These are phyloP conservation scores for Chelonia mydas DNA, from an alignment of 2,797 vertebrate species.

Conservation along the genomic window DNA sequence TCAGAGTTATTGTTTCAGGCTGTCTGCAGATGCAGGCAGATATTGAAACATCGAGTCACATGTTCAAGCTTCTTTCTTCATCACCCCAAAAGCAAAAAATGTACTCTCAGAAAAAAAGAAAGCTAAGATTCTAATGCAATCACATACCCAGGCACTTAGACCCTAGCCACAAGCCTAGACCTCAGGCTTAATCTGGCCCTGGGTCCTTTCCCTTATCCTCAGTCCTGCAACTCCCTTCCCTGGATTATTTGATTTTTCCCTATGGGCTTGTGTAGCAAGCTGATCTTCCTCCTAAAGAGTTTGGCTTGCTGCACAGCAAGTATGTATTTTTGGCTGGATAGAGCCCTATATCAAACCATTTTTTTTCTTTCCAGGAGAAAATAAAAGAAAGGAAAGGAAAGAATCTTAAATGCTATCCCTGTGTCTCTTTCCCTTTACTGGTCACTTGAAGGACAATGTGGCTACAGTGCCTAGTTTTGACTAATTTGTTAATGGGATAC, in stretches of 20 bases:
- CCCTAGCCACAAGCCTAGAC: no score
- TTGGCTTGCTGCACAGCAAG: background rate
- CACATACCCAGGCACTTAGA: no score
- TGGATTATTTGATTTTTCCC: slow-evolving; percentile 17
- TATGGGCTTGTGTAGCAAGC: background rate
- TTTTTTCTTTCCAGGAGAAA: slow-evolving; percentile 6
- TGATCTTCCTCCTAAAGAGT: no score
- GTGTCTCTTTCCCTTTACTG: background rate
- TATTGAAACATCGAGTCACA: no score
- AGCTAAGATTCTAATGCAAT: no score
- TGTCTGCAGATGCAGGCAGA: no score
- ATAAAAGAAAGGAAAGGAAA: background rate
- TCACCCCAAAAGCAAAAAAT: no score
- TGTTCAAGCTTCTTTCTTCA: no score
- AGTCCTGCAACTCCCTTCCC: background rate
- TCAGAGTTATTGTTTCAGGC: no score
- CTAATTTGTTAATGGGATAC: background rate
- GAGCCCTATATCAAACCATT: background rate
- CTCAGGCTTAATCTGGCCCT: background rate
- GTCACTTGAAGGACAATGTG: background rate
- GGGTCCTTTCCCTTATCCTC: background rate
- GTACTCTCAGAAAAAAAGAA: no score
- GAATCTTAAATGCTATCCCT: background rate
- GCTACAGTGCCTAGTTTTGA: background rate
- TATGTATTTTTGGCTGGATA: background rate